Percentiles rank a stretch among this genome's conserved stretches.
phyloP scores from a whole-genome alignment of 2,888 invertebrate species.

The Elysia crispata region DNA sequence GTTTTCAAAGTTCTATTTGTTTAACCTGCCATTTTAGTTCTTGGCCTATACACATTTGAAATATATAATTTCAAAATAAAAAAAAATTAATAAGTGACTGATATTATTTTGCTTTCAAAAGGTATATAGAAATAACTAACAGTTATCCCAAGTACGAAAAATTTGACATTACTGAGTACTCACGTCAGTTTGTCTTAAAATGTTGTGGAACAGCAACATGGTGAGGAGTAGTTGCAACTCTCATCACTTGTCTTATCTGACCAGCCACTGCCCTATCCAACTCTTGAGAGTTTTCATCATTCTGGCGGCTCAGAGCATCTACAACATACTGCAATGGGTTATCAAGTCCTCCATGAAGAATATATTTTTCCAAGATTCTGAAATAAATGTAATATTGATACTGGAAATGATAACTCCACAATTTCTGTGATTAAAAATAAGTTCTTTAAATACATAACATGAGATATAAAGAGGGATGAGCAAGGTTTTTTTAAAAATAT shows the following conservation, averaged over 20 bases:
- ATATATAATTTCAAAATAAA: neutral
- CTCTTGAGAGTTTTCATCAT: slow-evolving; percentile 52
- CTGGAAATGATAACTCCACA: neutral
- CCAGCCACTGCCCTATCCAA: slow-evolving; percentile 53
- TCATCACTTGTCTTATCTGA: slow-evolving; percentile 51
- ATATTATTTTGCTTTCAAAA: too few relatives aligned
- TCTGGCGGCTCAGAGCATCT: slow-evolving; percentile 44
- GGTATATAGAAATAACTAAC: too few relatives aligned
- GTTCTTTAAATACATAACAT: neutral
- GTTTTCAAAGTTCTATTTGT: too few relatives aligned
- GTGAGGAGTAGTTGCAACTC: slow-evolving; percentile 36
- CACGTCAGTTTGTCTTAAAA: slow-evolving; percentile 59
- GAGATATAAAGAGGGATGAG: neutral
- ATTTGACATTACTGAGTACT: too few relatives aligned
- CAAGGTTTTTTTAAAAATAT: too few relatives aligned
- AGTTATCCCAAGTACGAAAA: too few relatives aligned
- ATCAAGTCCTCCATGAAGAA: slow-evolving; percentile 49
- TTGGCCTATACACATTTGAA: neutral
- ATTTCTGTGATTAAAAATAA: neutral
- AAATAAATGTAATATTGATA: neutral
- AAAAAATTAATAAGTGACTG: neutral
- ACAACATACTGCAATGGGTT: slow-evolving; percentile 61
- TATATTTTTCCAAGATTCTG: slow-evolving; percentile 57
- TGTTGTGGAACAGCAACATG: slow-evolving; percentile 49
- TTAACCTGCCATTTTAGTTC: too few relatives aligned